Evolutionary conservation across 2,113 vertebrate species (phyloP).

Genomic region (Felis chaus): DNA sequence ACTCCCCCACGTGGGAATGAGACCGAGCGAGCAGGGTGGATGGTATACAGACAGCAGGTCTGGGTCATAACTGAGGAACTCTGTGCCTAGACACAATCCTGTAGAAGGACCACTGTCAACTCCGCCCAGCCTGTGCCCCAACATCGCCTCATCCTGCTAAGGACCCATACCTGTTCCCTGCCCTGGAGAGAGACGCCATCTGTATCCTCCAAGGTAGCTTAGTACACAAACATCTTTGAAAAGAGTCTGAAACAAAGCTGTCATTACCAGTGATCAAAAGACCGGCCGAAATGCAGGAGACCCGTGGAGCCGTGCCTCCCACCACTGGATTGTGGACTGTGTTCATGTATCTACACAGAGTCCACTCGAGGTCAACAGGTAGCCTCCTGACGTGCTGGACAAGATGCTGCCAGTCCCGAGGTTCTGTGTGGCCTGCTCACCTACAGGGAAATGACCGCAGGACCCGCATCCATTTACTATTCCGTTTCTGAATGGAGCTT

Average conservation of each 20-base stretch:
- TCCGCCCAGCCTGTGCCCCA: not conserved
- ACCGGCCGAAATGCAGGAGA: not conserved
- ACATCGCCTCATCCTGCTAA: not conserved
- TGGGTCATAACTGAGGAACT: not conserved
- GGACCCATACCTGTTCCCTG: not conserved
- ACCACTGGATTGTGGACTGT: not conserved
- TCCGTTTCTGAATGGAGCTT: not conserved
- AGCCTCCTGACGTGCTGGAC: not conserved
- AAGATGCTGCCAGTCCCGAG: not conserved
- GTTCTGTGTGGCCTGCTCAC: not conserved
- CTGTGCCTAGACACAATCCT: not conserved
- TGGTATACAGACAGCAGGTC: not conserved
- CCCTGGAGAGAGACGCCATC: not conserved
- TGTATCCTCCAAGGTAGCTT: not conserved
- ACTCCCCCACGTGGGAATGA: not conserved
- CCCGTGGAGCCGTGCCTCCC: not conserved
- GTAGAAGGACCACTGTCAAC: not conserved
- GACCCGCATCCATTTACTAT: not conserved
- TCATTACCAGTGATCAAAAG: not conserved
- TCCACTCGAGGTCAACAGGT: not conserved
- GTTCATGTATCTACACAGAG: not conserved
- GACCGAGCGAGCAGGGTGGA: not conserved
- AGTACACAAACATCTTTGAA: not conserved
- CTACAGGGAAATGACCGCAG: not conserved
- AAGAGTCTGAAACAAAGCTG: not conserved